Evolutionary conservation across 2,113 vertebrate species (phyloP).

Genomic region (Platycercus adscitus): DNA sequence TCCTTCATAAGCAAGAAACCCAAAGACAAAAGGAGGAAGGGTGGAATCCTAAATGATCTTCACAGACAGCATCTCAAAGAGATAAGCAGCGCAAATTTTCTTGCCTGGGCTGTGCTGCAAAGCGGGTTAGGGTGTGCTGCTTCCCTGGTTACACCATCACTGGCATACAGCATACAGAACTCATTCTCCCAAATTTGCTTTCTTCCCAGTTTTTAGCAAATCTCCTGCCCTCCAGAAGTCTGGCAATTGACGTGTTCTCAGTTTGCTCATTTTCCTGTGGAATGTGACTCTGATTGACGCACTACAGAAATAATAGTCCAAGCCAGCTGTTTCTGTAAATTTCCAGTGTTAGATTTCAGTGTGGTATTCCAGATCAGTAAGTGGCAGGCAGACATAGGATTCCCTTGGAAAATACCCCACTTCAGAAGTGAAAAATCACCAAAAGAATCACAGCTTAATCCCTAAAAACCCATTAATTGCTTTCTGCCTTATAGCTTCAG

Average conservation of each 20-base stretch:
- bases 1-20: background rate
- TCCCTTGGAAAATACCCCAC: background rate
- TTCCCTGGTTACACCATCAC: background rate
- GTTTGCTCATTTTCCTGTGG: background rate
- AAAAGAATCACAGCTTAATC: background rate
- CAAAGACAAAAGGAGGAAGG: background rate
- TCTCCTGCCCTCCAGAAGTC: background rate
- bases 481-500: background rate
- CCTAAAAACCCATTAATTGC: background rate
- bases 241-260: background rate
- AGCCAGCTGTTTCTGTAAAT: background rate
- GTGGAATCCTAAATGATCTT: background rate
- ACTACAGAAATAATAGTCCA: background rate
- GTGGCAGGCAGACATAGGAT: background rate
- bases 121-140: background rate
- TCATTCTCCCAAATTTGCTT: background rate
- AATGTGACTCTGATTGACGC: background rate
- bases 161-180: background rate
- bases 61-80: background rate
- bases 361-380: background rate
- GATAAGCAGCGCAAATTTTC: background rate
- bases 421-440: background rate
- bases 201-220: background rate
- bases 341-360: background rate
- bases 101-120: background rate